Conservation (phyloP, 2,113 vertebrate species). For the Malaclemys terrapin region DNA sequence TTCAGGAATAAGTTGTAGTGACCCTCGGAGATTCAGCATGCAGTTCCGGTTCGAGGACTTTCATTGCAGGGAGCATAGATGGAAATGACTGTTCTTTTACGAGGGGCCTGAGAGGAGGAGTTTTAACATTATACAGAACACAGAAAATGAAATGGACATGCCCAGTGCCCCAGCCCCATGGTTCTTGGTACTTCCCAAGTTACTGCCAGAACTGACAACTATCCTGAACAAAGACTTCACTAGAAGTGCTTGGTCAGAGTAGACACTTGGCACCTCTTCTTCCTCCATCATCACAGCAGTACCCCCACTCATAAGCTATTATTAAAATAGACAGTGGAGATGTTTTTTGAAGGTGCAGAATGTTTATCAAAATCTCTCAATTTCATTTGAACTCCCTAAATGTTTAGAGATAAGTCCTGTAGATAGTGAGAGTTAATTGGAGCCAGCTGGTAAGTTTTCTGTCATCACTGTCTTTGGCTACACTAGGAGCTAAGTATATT, state of each 20-base stretch:
- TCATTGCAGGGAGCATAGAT: neutral
- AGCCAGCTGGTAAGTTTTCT: neutral
- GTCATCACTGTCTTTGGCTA: neutral
- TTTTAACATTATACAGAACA: neutral
- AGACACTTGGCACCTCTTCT: constrained; percentile 14
- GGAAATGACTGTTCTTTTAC: neutral
- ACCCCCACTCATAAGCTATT: constrained; percentile 10
- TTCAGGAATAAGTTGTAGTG: neutral
- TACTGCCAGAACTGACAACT: neutral
- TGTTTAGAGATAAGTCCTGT: neutral
- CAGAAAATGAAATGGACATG: neutral
- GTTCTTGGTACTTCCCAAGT: neutral
- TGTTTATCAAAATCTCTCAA: neutral
- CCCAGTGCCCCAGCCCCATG: neutral
- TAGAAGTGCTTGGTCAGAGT: constrained; percentile 24
- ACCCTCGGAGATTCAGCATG: neutral
- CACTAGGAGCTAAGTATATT: neutral
- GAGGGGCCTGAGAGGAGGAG: neutral
- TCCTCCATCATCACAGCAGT: neutral
- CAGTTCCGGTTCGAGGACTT: neutral
- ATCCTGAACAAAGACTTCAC: constrained; percentile 15
- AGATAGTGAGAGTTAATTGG: neutral
- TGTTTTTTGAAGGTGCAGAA: constrained; percentile 24
- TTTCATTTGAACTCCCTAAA: constrained; percentile 8
- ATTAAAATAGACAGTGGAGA: neutral